These are phyloP conservation scores for Coremacera marginata DNA, from an alignment of 2,888 invertebrate species.

Conservation along the genomic window DNA sequence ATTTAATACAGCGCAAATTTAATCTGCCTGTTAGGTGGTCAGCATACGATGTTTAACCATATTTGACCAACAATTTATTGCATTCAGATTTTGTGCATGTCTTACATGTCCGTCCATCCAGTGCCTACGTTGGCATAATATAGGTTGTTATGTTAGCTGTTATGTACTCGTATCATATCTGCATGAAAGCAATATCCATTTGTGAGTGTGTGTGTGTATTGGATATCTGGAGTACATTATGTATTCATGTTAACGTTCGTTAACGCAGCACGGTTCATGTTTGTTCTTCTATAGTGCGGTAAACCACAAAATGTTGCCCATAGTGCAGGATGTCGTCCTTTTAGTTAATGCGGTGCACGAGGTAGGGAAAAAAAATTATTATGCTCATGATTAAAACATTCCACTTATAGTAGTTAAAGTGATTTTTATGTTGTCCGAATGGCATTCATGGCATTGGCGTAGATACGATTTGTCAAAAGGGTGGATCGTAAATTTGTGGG, in stretches of 20 bases:
- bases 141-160: conserved; percentile 28
- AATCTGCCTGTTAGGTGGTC: conserved; percentile 27
- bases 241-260: conserved; percentile 17
- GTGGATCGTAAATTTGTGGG: no score
- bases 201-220: conserved; percentile 12
- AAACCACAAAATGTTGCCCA: not conserved
- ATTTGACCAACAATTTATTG: conserved; percentile 40
- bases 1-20: conserved; percentile 26
- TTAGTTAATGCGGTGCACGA: not conserved
- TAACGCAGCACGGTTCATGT: not conserved
- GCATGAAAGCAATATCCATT: not conserved
- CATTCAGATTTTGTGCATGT: conserved; percentile 34
- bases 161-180: conserved; percentile 33
- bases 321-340: conserved; percentile 7
- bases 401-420: not conserved
- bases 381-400: not conserved
- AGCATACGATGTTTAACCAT: conserved; percentile 25
- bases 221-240: conserved; percentile 1
- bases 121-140: not conserved
- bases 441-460: not conserved
- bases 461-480: no score
- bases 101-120: not conserved
- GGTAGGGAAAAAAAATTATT: not conserved
- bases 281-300: not conserved
- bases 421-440: not conserved